phyloP scores from a whole-genome alignment of 1,140 invertebrate genomes.

The Calephelis virginiensis region DNA sequence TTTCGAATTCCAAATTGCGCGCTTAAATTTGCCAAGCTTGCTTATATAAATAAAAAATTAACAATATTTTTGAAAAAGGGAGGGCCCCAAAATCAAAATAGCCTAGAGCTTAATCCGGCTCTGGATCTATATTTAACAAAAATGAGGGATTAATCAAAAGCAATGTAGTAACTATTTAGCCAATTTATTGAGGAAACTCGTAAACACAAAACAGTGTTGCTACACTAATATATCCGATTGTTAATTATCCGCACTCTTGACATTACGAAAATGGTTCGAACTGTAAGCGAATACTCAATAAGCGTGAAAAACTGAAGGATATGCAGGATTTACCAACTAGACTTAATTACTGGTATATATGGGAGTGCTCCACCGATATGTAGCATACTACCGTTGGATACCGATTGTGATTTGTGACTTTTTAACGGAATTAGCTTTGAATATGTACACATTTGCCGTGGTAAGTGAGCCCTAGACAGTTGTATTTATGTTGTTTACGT shows the following conservation, averaged over 20 bases:
- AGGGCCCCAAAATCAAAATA: too few relatives aligned
- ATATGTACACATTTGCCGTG: conserved; percentile 50
- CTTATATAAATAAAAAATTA: too few relatives aligned
- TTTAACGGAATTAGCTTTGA: conserved; percentile 29
- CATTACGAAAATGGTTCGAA: conserved; percentile 57
- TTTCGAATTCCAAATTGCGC: too few relatives aligned
- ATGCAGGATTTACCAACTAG: conserved; percentile 49
- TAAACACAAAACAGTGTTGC: background rate
- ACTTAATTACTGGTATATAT: conserved; percentile 45
- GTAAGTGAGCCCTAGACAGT: background rate
- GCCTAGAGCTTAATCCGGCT: too few relatives aligned
- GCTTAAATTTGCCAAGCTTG: too few relatives aligned
- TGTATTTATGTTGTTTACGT: too few relatives aligned
- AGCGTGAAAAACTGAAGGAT: conserved; percentile 66
- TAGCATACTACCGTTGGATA: background rate
- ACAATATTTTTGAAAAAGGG: too few relatives aligned
- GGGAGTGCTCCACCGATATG: conserved; percentile 25
- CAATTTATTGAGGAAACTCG: conserved; percentile 4
- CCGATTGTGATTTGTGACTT: background rate
- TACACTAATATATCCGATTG: conserved; percentile 10
- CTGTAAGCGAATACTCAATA: conserved; percentile 59
- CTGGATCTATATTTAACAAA: too few relatives aligned
- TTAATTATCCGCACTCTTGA: conserved; percentile 39
- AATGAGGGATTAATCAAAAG: background rate
- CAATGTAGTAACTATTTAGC: background rate